Conservation (phyloP, 1,140 invertebrate species). For the Acyrthosiphon pisum region DNA sequence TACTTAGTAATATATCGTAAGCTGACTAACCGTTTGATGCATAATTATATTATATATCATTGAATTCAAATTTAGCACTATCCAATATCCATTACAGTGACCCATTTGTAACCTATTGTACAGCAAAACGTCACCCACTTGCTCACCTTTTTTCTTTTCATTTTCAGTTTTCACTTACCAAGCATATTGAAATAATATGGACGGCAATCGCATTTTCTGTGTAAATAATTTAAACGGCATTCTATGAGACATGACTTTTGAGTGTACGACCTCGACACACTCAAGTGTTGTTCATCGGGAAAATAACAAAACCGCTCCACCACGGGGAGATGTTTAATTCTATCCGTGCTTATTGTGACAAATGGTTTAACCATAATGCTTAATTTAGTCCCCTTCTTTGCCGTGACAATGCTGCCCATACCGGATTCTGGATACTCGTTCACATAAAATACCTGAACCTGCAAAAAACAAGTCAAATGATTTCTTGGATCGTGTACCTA, state of each 20-base stretch:
- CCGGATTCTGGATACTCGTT: constrained; percentile 61
- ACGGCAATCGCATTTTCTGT: constrained; percentile 60
- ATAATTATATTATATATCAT: too few relatives aligned
- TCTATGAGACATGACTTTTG: constrained; percentile 61
- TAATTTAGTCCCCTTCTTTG: constrained; percentile 58
- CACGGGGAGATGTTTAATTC: constrained; percentile 58
- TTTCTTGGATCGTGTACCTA: background rate
- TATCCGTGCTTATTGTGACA: constrained; percentile 60
- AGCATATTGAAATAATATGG: constrained; percentile 61
- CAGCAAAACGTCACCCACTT: too few relatives aligned
- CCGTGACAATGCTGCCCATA: constrained; percentile 59
- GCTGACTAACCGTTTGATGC: too few relatives aligned
- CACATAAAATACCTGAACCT: constrained; percentile 61
- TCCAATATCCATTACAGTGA: too few relatives aligned
- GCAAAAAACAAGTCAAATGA: background rate
- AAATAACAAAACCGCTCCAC: constrained; percentile 60
- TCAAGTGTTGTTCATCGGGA: constrained; percentile 59
- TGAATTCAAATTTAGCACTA: too few relatives aligned
- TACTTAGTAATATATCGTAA: too few relatives aligned
- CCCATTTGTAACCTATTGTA: too few relatives aligned
- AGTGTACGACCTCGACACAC: constrained; percentile 59
- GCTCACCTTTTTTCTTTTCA: background rate
- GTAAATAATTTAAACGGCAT: constrained; percentile 61
- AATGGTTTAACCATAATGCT: constrained; percentile 60
- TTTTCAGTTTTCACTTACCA: constrained; percentile 45